phyloP scores from a whole-genome alignment of 2,888 invertebrate species.

The Ochropacha duplaris region DNA sequence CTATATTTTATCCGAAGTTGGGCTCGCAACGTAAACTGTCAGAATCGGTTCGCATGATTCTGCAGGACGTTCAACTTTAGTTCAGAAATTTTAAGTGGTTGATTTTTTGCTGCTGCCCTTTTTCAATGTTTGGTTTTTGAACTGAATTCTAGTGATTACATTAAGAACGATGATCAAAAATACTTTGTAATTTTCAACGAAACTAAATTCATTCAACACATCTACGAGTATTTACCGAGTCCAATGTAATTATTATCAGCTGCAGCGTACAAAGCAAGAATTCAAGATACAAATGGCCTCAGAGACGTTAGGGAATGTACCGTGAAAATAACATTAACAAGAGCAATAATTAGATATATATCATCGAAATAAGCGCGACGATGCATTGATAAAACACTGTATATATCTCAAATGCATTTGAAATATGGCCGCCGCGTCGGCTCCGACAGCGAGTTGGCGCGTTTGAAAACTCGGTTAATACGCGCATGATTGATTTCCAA shows the following conservation, averaged over 20 bases:
- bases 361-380: slow-evolving; percentile 78
- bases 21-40: slow-evolving; percentile 78
- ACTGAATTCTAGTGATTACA: neutral
- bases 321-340: slow-evolving; percentile 79
- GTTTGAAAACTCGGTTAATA: slow-evolving; percentile 68
- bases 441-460: slow-evolving; percentile 74
- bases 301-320: slow-evolving; percentile 68
- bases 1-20: slow-evolving; percentile 80
- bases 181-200: neutral
- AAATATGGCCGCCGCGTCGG: slow-evolving; percentile 75
- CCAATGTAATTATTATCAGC: slow-evolving; percentile 6
- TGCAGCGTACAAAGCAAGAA: slow-evolving; percentile 34
- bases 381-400: slow-evolving; percentile 80
- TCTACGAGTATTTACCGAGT: neutral
- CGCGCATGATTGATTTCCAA: slow-evolving; percentile 74
- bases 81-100: slow-evolving; percentile 52
- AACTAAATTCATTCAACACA: neutral
- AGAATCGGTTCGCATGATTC: slow-evolving; percentile 69
- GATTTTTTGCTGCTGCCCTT: slow-evolving; percentile 23
- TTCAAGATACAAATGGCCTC: slow-evolving; percentile 65
- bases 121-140: neutral
- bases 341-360: slow-evolving; percentile 79
- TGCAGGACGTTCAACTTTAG: slow-evolving; percentile 76
- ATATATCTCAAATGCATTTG: slow-evolving; percentile 77
- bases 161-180: no score